Evolutionary conservation across 1,140 invertebrate genomes (phyloP).

Genomic region (Pseudomyrmex concolor): DNA sequence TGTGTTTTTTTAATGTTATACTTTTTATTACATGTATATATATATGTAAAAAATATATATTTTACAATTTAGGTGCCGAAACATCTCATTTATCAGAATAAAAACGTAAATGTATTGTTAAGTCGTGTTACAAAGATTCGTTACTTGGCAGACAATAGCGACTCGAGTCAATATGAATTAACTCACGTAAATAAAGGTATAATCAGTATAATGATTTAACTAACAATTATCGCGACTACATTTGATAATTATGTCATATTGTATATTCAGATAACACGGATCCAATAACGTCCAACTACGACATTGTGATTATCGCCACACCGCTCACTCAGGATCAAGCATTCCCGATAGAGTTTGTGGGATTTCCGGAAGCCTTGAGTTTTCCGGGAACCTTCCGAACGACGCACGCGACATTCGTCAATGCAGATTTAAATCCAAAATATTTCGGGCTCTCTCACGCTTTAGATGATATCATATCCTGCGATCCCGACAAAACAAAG

Average conservation of each 20-base stretch:
- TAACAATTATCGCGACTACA: neutral
- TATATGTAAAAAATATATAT: neutral
- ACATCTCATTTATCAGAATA: conserved; percentile 77
- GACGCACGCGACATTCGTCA: conserved; percentile 87
- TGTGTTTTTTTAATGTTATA: too few species aligned
- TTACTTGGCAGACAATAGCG: conserved; percentile 56
- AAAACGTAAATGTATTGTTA: conserved; percentile 81
- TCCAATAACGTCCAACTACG: conserved; percentile 81
- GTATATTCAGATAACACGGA: conserved; percentile 71
- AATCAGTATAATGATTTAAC: neutral
- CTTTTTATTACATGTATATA: neutral
- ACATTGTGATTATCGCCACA: conserved; percentile 87
- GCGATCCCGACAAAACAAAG: conserved; percentile 80
- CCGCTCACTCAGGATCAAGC: conserved; percentile 85
- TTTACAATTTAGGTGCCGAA: conserved; percentile 77
- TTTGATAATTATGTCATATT: neutral
- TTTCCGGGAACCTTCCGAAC: conserved; percentile 85
- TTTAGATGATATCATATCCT: conserved; percentile 85
- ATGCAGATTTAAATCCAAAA: conserved; percentile 84
- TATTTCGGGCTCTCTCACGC: conserved; percentile 83
- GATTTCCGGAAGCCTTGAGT: conserved; percentile 75
- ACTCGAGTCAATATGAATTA: conserved; percentile 72
- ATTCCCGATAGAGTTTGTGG: conserved; percentile 77
- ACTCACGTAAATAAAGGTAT: conserved; percentile 71
- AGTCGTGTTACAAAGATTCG: conserved; percentile 77